Evolutionary conservation across 2,113 vertebrate species (phyloP).

Genomic region (Stictonetta naevosa): DNA sequence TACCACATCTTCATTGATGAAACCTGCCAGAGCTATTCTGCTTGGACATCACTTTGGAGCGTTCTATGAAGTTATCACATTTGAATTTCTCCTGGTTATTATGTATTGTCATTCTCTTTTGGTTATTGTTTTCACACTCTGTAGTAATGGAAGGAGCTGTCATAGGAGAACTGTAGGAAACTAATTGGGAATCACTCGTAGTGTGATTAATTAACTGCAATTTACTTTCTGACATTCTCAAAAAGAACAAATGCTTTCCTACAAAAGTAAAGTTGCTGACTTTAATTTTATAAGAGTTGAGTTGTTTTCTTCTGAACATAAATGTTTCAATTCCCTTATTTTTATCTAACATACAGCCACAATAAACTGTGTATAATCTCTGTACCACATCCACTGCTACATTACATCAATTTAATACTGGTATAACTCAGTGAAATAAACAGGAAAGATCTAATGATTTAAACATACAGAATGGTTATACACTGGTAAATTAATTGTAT

Average conservation of each 20-base stretch:
- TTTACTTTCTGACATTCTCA: conserved; percentile 50
- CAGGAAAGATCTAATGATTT: background rate
- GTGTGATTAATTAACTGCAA: conserved; percentile 62
- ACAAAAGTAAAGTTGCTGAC: background rate
- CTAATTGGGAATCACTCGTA: conserved; percentile 63
- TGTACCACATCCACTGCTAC: background rate
- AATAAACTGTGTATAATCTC: conserved; percentile 1
- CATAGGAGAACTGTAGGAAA: conserved; percentile 50
- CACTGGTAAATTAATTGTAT: background rate
- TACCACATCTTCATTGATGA: background rate
- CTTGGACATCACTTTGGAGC: background rate
- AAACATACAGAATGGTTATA: background rate
- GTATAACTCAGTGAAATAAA: conserved; percentile 22
- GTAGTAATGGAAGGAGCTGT: conserved; percentile 51
- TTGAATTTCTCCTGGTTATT: conserved; percentile 1
- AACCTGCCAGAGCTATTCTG: background rate
- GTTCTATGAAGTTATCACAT: background rate
- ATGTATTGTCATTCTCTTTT: background rate
- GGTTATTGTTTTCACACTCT: conserved; percentile 43
- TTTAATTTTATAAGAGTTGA: background rate
- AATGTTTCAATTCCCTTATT: background rate
- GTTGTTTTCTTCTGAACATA: conserved; percentile 3
- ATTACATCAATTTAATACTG: background rate
- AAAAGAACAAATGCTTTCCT: conserved; percentile 36
- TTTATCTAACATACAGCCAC: conserved; percentile 10